Conservation (phyloP, 2,113 vertebrate species). For the Charadrius vociferus region DNA sequence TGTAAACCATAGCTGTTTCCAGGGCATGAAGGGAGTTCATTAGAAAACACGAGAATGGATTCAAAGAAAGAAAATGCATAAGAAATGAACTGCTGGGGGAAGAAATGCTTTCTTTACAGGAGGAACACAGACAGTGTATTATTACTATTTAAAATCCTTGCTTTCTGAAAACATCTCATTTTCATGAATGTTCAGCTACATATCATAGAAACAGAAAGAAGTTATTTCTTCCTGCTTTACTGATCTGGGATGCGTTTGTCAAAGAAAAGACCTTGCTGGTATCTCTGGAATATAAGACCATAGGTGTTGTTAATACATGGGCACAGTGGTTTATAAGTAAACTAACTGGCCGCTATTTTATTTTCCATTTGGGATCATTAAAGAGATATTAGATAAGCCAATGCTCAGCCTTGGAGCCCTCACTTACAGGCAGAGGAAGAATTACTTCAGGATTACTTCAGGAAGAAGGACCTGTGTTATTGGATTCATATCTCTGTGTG, state of each 20-base stretch:
- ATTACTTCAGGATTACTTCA: neutral
- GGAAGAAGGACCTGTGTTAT: neutral
- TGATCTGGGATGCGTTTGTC: neutral
- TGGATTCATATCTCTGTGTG: neutral
- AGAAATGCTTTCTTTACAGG: neutral
- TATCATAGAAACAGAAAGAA: neutral
- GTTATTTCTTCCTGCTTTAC: neutral
- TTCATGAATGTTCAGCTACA: neutral
- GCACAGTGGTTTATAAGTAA: neutral
- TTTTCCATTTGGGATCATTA: neutral
- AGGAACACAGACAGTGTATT: neutral
- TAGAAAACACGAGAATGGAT: neutral
- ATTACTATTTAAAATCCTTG: neutral
- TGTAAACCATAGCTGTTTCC: neutral
- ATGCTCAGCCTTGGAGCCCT: neutral
- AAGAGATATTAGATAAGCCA: neutral
- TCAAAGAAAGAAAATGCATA: neutral
- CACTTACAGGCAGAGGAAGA: neutral
- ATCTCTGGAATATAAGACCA: neutral
- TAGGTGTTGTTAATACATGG: neutral
- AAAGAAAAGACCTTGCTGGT: neutral
- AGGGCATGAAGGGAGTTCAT: conserved; percentile 8
- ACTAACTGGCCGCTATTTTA: neutral
- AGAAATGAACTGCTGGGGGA: neutral
- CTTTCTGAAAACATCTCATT: neutral